Percentiles rank a stretch among this genome's conserved stretches.
phyloP scores from a whole-genome alignment of 2,797 vertebrate genomes.

The Cirrhinus molitorella region DNA sequence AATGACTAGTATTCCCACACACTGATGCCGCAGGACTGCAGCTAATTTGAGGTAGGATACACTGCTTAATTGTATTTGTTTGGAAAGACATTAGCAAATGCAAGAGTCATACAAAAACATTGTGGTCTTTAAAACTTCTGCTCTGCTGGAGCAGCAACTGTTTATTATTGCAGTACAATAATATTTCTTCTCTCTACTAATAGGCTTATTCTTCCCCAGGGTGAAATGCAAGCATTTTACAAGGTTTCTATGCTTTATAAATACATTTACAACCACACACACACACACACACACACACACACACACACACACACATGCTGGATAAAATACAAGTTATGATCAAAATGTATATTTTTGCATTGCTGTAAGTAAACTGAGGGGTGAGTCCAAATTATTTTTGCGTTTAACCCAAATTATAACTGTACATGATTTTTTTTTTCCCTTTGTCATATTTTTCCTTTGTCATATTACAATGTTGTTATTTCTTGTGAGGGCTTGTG shows the following conservation, averaged over 20 bases:
- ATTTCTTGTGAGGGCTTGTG: not conserved
- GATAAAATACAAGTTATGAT: too few relatives aligned
- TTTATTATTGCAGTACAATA: slow-evolving; percentile 72
- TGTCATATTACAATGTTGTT: not conserved
- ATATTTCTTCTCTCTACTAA: slow-evolving; percentile 66
- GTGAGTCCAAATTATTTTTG: not conserved
- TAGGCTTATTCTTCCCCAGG: slow-evolving; percentile 71
- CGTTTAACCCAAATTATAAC: not conserved
- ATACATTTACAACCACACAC: slow-evolving; percentile 50
- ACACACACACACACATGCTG: too few relatives aligned
- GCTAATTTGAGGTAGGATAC: slow-evolving; percentile 59
- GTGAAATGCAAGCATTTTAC: slow-evolving; percentile 67
- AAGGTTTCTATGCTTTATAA: slow-evolving; percentile 63
- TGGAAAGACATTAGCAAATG: slow-evolving; percentile 57
- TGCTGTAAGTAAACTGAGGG: not conserved
- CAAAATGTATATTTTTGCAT: too few relatives aligned
- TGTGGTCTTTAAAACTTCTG: slow-evolving; percentile 63
- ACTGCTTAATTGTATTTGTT: slow-evolving; percentile 66
- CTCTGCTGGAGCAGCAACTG: slow-evolving; percentile 58
- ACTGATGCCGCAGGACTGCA: slow-evolving; percentile 16
- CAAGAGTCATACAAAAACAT: slow-evolving; percentile 68
- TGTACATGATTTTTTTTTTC: not conserved
- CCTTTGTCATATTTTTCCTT: not conserved
- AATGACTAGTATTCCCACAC: slow-evolving; percentile 16
- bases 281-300: not conserved